A percentile compares a stretch with the other conserved stretches of the same genome.
phyloP scores from a whole-genome alignment of 2,113 vertebrate species.

The Ptilonorhynchus violaceus region DNA sequence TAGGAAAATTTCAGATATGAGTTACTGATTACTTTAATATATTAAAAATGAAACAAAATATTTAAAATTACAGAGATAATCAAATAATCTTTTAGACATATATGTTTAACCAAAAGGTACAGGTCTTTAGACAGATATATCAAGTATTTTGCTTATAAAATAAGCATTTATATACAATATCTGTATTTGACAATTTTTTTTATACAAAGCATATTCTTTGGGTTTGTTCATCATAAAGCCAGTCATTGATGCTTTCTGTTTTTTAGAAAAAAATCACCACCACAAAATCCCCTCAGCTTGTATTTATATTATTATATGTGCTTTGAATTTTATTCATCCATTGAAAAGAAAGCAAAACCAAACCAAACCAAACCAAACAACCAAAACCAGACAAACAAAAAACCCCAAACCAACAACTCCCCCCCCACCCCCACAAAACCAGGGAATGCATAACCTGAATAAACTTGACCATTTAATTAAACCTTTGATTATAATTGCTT shows the following conservation, averaged over 20 bases:
- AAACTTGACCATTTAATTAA: not conserved
- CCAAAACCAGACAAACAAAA: not conserved
- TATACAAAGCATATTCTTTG: not conserved
- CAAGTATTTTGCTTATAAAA: not conserved
- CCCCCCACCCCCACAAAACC: not conserved
- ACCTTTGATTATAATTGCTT: not conserved
- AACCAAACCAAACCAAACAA: not conserved
- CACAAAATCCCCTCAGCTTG: fast-evolving
- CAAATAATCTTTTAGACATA: not conserved
- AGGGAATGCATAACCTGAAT: not conserved
- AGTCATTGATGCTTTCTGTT: not conserved
- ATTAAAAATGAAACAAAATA: not conserved
- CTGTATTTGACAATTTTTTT: not conserved
- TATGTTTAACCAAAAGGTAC: not conserved
- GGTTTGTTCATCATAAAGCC: not conserved
- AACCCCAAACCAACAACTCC: too few species aligned
- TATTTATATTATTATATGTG: not conserved
- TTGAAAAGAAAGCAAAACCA: not conserved
- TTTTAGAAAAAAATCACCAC: too few species aligned
- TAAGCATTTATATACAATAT: not conserved
- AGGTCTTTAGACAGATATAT: not conserved
- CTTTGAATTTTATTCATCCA: not conserved
- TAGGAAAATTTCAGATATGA: not conserved
- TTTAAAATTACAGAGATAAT: not conserved
- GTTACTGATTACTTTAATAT: not conserved